Evolutionary conservation across 1,140 invertebrate species (phyloP).

Genomic region (Batillaria attramentaria): DNA sequence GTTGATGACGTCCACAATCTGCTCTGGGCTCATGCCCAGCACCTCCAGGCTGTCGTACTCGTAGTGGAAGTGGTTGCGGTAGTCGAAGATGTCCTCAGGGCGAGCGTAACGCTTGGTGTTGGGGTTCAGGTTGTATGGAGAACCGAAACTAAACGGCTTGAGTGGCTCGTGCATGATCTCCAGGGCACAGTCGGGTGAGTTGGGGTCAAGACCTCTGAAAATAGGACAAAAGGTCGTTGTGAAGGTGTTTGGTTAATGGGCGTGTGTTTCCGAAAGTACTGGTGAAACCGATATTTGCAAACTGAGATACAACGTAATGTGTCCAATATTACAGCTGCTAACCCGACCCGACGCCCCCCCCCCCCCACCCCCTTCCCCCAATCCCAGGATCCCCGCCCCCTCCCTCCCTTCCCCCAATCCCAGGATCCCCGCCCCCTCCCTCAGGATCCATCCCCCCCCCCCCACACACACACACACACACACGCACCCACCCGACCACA

Average conservation of each 20-base stretch:
- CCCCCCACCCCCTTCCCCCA: too few relatives aligned
- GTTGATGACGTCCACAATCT: conserved; percentile 40
- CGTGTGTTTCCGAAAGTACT: too few relatives aligned
- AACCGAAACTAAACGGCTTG: conserved; percentile 50
- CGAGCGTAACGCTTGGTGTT: conserved; percentile 40
- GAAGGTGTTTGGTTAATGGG: too few relatives aligned
- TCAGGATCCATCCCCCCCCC: too few relatives aligned
- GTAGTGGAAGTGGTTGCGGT: conserved; percentile 44
- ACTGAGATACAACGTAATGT: too few relatives aligned
- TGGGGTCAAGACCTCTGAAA: conserved; percentile 36
- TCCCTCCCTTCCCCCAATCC: not conserved
- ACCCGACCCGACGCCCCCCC: not conserved
- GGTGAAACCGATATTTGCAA: too few relatives aligned
- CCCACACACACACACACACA: not conserved
- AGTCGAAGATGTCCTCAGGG: conserved; percentile 41
- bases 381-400: not conserved
- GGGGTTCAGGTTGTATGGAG: conserved; percentile 45
- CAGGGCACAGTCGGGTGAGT: conserved; percentile 44
- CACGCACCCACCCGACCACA: not conserved
- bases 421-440: too few relatives aligned
- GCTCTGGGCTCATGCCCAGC: conserved; percentile 30
- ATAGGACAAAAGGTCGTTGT: too few relatives aligned
- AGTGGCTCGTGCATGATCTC: conserved; percentile 44
- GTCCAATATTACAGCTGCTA: not conserved
- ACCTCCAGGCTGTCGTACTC: conserved; percentile 47